phyloP scores from a whole-genome alignment of 2,113 vertebrate genomes.

The Tenebrosternarchus preto region DNA sequence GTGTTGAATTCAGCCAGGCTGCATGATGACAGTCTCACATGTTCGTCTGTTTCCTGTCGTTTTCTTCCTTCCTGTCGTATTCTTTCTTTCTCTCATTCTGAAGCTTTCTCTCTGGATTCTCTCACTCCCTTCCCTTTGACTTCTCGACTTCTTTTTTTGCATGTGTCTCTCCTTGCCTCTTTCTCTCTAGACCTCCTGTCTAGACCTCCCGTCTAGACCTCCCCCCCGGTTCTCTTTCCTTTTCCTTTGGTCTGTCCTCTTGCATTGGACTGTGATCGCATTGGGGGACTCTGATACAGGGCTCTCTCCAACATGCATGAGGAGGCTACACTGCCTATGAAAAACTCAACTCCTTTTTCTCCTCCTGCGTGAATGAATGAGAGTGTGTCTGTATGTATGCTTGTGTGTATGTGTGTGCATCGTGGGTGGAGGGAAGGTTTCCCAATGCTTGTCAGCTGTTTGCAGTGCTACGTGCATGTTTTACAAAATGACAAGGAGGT shows the following conservation, averaged over 20 bases:
- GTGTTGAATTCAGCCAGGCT: slow-evolving; percentile 75
- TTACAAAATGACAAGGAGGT: slow-evolving; percentile 66
- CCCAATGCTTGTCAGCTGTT: slow-evolving; percentile 61
- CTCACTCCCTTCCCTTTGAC: neutral
- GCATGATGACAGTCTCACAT: slow-evolving; percentile 66
- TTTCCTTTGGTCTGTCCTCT: slow-evolving; percentile 26
- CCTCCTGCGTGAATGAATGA: slow-evolving; percentile 45
- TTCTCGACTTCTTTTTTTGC: neutral
- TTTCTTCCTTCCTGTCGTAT: slow-evolving; percentile 10
- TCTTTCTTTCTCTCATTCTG: neutral
- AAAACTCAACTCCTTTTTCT: slow-evolving; percentile 53
- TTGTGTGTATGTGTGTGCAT: slow-evolving; percentile 42
- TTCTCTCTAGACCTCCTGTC: too few species aligned
- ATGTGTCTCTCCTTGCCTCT: neutral
- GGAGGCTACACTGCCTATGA: slow-evolving; percentile 66
- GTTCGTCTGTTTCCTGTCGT: slow-evolving; percentile 25
- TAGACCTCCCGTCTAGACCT: neutral
- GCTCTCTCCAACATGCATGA: slow-evolving; percentile 68
- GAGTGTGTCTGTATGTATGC: neutral
- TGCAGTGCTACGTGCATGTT: slow-evolving; percentile 68
- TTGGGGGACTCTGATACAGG: slow-evolving; percentile 64
- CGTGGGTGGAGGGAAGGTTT: slow-evolving; percentile 27
- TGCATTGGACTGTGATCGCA: slow-evolving; percentile 68
- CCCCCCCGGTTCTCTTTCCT: slow-evolving; percentile 13
- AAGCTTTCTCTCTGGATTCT: neutral